These are phyloP conservation scores for Tinamus major DNA, from an alignment of 2,797 vertebrate genomes.

Conservation along the genomic window DNA sequence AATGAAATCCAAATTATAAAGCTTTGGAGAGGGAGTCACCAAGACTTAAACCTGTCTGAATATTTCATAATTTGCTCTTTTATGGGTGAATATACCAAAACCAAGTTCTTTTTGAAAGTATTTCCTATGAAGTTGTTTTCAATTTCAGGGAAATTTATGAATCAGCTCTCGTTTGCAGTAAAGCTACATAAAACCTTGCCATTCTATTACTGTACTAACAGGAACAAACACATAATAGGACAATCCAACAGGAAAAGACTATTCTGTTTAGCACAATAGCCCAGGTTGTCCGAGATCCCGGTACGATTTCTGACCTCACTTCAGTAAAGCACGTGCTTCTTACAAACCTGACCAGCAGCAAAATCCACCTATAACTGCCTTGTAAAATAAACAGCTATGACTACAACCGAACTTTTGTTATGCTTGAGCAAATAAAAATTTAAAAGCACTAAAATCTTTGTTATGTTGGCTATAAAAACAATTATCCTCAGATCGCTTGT, in stretches of 20 bases:
- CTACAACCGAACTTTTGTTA: constrained; percentile 73
- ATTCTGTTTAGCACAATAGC: constrained; percentile 19
- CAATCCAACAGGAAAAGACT: background rate
- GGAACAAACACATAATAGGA: constrained; percentile 9
- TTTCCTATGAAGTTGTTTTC: background rate
- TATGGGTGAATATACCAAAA: background rate
- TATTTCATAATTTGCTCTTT: background rate
- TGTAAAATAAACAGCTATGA: constrained; percentile 76
- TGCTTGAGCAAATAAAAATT: constrained; percentile 71
- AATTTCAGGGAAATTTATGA: constrained; percentile 11
- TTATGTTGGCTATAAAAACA: constrained; percentile 71
- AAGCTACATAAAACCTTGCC: background rate
- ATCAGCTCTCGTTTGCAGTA: background rate
- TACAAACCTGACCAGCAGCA: constrained; percentile 46
- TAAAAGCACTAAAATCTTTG: constrained; percentile 71
- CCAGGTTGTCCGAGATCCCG: background rate
- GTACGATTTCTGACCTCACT: background rate
- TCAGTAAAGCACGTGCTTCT: background rate
- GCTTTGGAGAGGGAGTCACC: background rate
- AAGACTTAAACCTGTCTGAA: background rate
- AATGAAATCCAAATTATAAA: constrained; percentile 17
- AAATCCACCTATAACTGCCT: constrained; percentile 64
- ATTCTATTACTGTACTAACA: background rate
- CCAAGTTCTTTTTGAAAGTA: background rate
- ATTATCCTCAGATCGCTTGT: constrained; percentile 62